phyloP scores from a whole-genome alignment of 2,888 invertebrate species.

The Griposia aprilina region DNA sequence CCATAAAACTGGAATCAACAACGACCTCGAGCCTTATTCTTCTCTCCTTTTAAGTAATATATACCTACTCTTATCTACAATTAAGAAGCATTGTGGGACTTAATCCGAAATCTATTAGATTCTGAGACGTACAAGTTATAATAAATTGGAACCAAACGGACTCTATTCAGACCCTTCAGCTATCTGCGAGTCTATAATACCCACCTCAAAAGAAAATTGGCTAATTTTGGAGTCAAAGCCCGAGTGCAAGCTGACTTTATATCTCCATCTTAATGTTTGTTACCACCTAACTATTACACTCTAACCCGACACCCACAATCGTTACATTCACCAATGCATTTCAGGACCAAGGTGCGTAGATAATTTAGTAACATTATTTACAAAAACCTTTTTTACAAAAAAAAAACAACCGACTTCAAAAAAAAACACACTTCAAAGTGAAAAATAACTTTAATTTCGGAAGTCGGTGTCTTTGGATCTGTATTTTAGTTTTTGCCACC shows the following conservation, averaged over 20 bases:
- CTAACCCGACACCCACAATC: neutral
- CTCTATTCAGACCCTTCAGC: slow-evolving; percentile 45
- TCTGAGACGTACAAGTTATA: slow-evolving; percentile 61
- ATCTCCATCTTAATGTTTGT: neutral
- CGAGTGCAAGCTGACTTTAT: neutral
- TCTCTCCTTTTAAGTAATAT: slow-evolving; percentile 70
- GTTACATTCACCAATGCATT: neutral
- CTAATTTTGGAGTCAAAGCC: slow-evolving; percentile 22
- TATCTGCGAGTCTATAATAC: slow-evolving; percentile 46
- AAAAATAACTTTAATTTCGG: no score
- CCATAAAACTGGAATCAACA: slow-evolving; percentile 85
- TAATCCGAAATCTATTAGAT: slow-evolving; percentile 75
- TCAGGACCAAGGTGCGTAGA: neutral
- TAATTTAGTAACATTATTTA: slow-evolving; percentile 16
- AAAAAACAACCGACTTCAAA: no score
- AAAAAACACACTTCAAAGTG: no score
- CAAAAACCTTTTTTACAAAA: no score
- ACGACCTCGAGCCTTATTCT: slow-evolving; percentile 74
- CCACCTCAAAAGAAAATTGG: slow-evolving; percentile 37
- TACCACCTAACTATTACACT: neutral
- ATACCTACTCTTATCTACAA: slow-evolving; percentile 64
- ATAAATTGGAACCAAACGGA: slow-evolving; percentile 62
- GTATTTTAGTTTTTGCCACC: no score
- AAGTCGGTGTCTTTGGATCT: no score
- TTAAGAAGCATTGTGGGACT: slow-evolving; percentile 75